Conservation (phyloP, 1,140 invertebrate species). For the Ditylenchus dipsaci region DNA sequence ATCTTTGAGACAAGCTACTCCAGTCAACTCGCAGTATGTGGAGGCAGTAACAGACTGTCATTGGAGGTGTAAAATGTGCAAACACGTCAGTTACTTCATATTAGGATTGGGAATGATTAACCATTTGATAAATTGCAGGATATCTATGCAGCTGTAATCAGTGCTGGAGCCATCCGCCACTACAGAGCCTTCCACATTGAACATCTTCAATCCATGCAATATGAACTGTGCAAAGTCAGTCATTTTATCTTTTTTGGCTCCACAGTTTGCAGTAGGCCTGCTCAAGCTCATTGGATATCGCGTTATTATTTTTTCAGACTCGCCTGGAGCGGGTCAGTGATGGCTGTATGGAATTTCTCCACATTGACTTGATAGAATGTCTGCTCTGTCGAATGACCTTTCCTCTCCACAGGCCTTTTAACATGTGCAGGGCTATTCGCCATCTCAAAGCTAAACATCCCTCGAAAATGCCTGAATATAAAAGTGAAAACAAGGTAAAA, state of each 20-base stretch:
- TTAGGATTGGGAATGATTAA: neutral
- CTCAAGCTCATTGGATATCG: no score
- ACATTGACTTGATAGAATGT: slow-evolving; percentile 41
- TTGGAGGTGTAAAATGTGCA: slow-evolving; percentile 49
- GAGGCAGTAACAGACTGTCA: slow-evolving; percentile 46
- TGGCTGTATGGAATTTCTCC: slow-evolving; percentile 51
- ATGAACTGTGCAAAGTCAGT: slow-evolving; percentile 30
- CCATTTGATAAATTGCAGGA: slow-evolving; percentile 14
- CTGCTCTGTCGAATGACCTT: slow-evolving; percentile 45
- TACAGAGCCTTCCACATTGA: slow-evolving; percentile 35
- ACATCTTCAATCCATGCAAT: slow-evolving; percentile 38
- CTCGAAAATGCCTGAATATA: slow-evolving; percentile 50
- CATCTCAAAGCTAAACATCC: slow-evolving; percentile 54
- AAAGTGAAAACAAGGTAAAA: slow-evolving; percentile 9
- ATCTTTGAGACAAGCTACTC: slow-evolving; percentile 50
- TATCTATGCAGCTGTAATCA: slow-evolving; percentile 52
- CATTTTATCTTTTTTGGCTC: no score
- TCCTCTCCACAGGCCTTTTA: slow-evolving; percentile 48
- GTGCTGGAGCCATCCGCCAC: slow-evolving; percentile 50
- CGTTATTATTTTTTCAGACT: slow-evolving; percentile 33
- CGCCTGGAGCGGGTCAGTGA: slow-evolving; percentile 45
- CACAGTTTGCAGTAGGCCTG: no score
- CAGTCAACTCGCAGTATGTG: slow-evolving; percentile 38
- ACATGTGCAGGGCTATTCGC: slow-evolving; percentile 52
- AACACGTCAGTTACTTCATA: neutral